Evolutionary conservation across 1,140 invertebrate genomes (phyloP).

Genomic region (Drosophila suzukii): DNA sequence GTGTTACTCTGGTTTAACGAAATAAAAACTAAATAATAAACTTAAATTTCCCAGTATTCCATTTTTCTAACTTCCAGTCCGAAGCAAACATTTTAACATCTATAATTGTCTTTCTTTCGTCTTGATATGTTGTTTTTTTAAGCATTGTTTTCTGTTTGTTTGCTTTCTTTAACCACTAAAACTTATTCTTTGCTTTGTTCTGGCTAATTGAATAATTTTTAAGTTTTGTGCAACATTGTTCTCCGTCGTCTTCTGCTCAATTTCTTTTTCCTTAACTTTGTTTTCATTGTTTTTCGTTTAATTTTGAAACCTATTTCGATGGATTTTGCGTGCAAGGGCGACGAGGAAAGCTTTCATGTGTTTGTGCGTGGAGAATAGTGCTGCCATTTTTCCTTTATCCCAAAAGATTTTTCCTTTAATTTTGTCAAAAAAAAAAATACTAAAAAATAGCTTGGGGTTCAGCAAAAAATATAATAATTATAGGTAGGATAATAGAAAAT

Average conservation of each 20-base stretch:
- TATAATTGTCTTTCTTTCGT: not conserved
- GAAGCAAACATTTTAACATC: conserved; percentile 6
- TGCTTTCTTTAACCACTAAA: conserved; percentile 6
- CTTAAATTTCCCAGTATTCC: not conserved
- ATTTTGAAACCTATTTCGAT: conserved; percentile 74
- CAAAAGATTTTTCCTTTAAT: too few species aligned
- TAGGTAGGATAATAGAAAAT: too few species aligned
- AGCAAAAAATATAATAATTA: too few species aligned
- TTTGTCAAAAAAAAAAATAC: too few species aligned
- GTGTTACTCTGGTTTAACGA: too few species aligned
- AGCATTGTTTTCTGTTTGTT: not conserved
- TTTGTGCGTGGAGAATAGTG: conserved; percentile 9
- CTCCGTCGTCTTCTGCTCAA: not conserved
- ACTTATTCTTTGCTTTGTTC: conserved; percentile 3
- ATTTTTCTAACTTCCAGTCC: too few species aligned
- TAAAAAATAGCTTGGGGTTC: too few species aligned
- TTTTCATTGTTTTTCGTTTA: conserved; percentile 20
- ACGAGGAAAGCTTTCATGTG: conserved; percentile 7
- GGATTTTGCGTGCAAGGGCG: conserved; percentile 34
- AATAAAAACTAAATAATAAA: not conserved
- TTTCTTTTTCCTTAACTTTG: not conserved
- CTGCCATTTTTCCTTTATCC: not conserved
- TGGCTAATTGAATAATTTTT: conserved; percentile 22
- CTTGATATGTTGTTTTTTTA: conserved; percentile 19
- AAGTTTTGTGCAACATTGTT: conserved; percentile 4